Conservation (phyloP, 2,113 vertebrate species). For the Kobus ellipsiprymnus region DNA sequence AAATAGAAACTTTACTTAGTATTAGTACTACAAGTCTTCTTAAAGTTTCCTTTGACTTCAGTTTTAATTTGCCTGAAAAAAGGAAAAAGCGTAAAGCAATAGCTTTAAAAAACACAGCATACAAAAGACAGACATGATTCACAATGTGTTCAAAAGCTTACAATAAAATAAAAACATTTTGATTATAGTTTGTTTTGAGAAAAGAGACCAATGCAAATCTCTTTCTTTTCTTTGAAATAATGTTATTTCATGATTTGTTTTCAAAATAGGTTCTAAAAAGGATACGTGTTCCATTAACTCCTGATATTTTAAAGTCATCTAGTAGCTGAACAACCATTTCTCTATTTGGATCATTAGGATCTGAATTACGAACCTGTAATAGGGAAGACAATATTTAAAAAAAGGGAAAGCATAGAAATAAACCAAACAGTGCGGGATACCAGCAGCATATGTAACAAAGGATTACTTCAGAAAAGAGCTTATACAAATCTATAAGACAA, state of each 20-base stretch:
- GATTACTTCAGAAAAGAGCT: background rate
- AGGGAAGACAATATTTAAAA: background rate
- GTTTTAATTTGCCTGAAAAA: background rate
- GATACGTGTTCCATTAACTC: slow-evolving; percentile 98
- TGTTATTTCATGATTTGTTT: background rate
- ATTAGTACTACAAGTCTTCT: background rate
- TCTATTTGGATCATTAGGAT: slow-evolving; percentile 89
- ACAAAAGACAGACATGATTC: background rate
- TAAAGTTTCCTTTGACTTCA: background rate
- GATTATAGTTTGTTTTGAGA: slow-evolving; percentile 5
- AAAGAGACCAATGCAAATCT: background rate
- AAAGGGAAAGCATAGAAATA: background rate
- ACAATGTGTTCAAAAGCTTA: background rate
- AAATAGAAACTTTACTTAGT: slow-evolving; percentile 2
- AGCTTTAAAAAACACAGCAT: background rate
- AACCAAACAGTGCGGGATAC: background rate
- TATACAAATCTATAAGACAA: background rate
- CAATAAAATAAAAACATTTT: background rate
- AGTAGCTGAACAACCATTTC: slow-evolving; percentile 95
- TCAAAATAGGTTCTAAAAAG: slow-evolving; percentile 72
- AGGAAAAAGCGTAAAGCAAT: background rate
- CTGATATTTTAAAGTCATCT: slow-evolving; percentile 98
- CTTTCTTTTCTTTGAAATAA: background rate
- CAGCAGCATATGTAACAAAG: background rate
- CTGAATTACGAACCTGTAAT: slow-evolving; percentile 91